phyloP scores from a whole-genome alignment of 1,140 invertebrate genomes.

The Aporrectodea caliginosa region DNA sequence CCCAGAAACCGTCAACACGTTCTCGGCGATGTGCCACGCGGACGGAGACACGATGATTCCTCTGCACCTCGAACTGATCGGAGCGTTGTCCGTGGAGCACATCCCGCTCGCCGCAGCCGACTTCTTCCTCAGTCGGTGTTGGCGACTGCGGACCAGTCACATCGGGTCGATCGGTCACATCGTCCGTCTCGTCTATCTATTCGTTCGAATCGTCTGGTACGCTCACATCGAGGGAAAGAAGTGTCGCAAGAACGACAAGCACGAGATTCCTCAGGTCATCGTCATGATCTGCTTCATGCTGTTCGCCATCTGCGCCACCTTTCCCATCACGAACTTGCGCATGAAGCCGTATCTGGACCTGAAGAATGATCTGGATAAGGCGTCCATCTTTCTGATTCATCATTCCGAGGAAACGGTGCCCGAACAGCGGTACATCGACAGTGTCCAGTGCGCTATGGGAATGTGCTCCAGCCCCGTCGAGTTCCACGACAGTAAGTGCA shows the following conservation, averaged over 20 bases:
- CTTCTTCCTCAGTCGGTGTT: constrained; percentile 9
- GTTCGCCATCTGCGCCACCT: not conserved
- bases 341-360: not conserved
- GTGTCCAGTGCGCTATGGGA: not conserved
- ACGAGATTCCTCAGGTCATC: constrained; percentile 8
- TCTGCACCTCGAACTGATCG: constrained; percentile 5
- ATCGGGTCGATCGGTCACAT: not conserved
- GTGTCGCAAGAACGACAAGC: constrained; percentile 15
- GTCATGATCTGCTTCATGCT: constrained; percentile 21
- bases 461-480: not conserved
- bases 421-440: not conserved
- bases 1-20: constrained; percentile 8
- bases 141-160: not conserved
- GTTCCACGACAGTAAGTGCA: not conserved
- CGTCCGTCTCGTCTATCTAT: constrained; percentile 9
- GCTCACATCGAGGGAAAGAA: constrained; percentile 23
- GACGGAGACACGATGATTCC: constrained; percentile 10
- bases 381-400: not conserved
- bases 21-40: not conserved
- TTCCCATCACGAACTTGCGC: constrained; percentile 1
- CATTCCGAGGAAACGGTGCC: not conserved
- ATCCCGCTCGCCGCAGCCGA: constrained; percentile 9
- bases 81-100: not conserved
- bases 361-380: not conserved
- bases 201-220: constrained; percentile 14